Conservation (phyloP, 2,797 vertebrate species). For the Hydrolagus colliei region DNA sequence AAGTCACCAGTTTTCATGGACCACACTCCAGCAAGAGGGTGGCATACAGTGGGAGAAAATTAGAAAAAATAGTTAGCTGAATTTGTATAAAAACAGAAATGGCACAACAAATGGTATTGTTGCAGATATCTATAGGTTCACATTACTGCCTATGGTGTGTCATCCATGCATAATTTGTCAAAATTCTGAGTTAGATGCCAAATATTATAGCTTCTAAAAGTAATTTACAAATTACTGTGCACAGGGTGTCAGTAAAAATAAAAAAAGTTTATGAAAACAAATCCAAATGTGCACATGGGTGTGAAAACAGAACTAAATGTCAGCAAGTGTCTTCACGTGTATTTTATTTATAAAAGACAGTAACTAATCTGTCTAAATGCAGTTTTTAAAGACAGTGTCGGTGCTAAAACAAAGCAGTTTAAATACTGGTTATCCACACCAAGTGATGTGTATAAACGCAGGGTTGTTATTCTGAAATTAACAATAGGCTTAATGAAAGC, state of each 20-base stretch:
- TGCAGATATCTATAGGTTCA: neutral
- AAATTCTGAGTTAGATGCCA: neutral
- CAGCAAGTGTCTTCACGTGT: too few species aligned
- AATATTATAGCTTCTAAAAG: neutral
- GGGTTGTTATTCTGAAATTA: constrained; percentile 3
- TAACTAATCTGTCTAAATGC: neutral
- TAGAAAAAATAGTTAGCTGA: too few species aligned
- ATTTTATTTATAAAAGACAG: too few species aligned
- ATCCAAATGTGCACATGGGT: too few species aligned
- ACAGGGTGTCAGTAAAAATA: neutral
- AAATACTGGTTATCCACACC: neutral
- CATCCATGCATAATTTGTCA: neutral
- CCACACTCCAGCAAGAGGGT: too few species aligned
- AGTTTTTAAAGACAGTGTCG: neutral
- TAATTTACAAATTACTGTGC: neutral
- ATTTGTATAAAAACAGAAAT: too few species aligned
- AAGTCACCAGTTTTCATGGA: too few species aligned
- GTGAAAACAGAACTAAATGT: too few species aligned
- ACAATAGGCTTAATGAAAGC: neutral
- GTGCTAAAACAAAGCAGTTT: neutral
- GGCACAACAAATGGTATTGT: too few species aligned
- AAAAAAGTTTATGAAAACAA: neutral
- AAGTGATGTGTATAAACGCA: neutral
- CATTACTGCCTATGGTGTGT: neutral
- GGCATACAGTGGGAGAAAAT: too few species aligned